Evolutionary conservation across 2,888 invertebrate species (phyloP), one percentile per base, ranked within the genome.

Genomic region (Macaria liturata): DNA sequence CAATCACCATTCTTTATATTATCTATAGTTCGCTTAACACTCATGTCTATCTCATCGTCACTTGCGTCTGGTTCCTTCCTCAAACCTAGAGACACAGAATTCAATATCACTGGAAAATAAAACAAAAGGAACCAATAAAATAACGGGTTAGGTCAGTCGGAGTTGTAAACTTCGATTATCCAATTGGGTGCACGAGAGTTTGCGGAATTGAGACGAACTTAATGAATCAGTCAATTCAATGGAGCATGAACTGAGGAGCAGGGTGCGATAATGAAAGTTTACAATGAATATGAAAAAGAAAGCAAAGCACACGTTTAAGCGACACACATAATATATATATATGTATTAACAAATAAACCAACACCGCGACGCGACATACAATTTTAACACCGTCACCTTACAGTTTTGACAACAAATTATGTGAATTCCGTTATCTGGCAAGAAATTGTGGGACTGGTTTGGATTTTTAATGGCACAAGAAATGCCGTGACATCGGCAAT

Each of bases 71-170:
- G 87, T 78, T 92, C 92, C 81, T 84, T 89, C 80, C 92, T 88
- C 83, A 92, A 81, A 89, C 92, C 92, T 92, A 86, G 78, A 75
- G 88, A 90, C 86, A 91, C 86, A 90, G 87, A 91, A 89, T 90
- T 91, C 84, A 88, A 90, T 86, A 89, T 90, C 88, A 91, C 91
- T 90, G 88, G 85, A 91, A n/a, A 90, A 64, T 60, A 58, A 60
- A 57, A 59, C 48, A 54, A 60, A 58, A 57, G 55, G 55, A 55
- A 60, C 52, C 43, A 55, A 60, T 55, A 60, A 60, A 55, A 50
- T 42, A 50, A 56, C 44, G 45, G 51, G 48, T 57, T 54, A 54
- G 54, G 54, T 49, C 45, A 32, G 44, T 49, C 9, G 3, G 43
- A 34, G 52, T 20, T 65, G 67, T 64, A 62, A 64, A 66, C 67